Evolutionary conservation across 2,113 vertebrate genomes (phyloP), one percentile per base, ranked within the genome.

Genomic region (Caranx ignobilis): DNA sequence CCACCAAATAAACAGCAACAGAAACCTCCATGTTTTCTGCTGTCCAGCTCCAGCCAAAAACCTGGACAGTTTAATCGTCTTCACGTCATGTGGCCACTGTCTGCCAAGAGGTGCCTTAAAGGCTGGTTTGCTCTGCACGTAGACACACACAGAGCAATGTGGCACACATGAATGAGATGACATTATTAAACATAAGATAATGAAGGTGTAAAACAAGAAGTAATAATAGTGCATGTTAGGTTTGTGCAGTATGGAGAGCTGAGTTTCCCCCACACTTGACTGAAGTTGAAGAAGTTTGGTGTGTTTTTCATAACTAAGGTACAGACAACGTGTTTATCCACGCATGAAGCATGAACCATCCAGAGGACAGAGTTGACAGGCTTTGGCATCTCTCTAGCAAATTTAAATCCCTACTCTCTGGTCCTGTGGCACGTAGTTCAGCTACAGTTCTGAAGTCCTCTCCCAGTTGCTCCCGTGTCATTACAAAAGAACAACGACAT

Each of bases 21-120:
- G 84, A 88, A 89, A 85, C 84, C 88, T 85, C 76, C 77, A 62
- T 73, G 73, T 82, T 87, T 85, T 32, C 61, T 86, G 57, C 65
- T 26, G 78, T 77, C 67, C 35, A 0, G 32, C 41, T 41, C 31
- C 13, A n/a, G 79, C 71, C n/a, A 67, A 66, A 66, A 81, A 73
- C 77, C 79, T 71, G 67, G 64, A 65, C 73, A 47, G 12, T 31
- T 79, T 86, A 64, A 75, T 76, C 77, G 68, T 69, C 52, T 56
- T 61, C 66, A 41, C 47, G 6, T 82, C 83, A 80, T 13, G 69
- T 52, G 64, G 19, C 21, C 71, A 63, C 67, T 8, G 61, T 13
- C 68, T 82, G 61, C 74, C 66, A 8, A 2, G 35, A 56, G 50
- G 61, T 74, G 41, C 54, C 62, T 75, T 19, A 21, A 21, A 64